A percentile compares a stretch with the other conserved stretches of the same genome.
These are phyloP conservation scores for Microchrysa polita DNA, from an alignment of 2,888 invertebrate genomes.

Conservation along the genomic window DNA sequence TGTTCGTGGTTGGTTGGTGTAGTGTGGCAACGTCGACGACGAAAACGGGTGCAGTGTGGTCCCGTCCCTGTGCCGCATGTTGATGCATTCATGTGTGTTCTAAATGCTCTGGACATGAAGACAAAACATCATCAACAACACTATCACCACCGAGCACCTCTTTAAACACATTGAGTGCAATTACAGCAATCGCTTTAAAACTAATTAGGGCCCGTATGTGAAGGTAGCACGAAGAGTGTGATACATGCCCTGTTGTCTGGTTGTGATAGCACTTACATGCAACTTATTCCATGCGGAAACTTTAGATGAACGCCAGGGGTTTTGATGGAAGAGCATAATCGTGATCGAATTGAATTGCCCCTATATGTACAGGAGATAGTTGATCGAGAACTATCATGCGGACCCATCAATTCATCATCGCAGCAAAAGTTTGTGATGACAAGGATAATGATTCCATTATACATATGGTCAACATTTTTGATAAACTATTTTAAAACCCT, in stretches of 20 bases:
- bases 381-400: too few species aligned
- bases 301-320: not conserved
- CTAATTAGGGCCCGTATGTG: conserved; percentile 33
- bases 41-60: too few species aligned
- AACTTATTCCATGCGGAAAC: conserved; percentile 8
- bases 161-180: conserved; percentile 1
- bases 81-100: too few species aligned
- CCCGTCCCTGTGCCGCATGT: too few species aligned
- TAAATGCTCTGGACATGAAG: not conserved
- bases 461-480: too few species aligned
- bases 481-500: too few species aligned
- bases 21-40: too few species aligned
- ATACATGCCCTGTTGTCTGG: not conserved
- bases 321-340: not conserved
- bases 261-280: not conserved
- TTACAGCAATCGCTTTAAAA: conserved; percentile 34
- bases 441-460: too few species aligned
- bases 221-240: not conserved
- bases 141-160: not conserved
- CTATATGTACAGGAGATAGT: not conserved
- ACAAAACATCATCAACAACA: not conserved
- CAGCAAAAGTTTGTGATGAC: too few species aligned
- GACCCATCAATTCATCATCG: too few species aligned
- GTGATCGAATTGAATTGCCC: conserved; percentile 3
- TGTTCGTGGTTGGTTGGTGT: not conserved